Percentiles rank a stretch among this genome's conserved stretches.
Conservation (phyloP, 2,888 invertebrate genomes). For the Melieria crassipennis region DNA sequence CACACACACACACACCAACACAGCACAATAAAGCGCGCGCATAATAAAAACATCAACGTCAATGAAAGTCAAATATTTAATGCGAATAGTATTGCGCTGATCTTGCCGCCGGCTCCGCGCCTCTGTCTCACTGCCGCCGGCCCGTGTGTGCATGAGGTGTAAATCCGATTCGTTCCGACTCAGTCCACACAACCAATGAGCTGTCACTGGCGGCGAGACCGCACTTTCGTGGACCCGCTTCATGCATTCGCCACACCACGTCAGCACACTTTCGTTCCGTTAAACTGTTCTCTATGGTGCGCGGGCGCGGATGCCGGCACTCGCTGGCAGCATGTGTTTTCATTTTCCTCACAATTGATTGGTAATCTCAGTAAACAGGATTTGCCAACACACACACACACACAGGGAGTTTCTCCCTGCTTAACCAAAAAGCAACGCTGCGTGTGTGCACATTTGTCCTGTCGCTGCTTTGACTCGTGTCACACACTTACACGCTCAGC, state of each 20-base stretch:
- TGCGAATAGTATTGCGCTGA: too few relatives aligned
- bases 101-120: too few relatives aligned
- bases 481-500: too few relatives aligned
- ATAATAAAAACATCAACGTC: not conserved
- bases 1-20: not conserved
- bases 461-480: not conserved
- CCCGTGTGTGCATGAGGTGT: not conserved
- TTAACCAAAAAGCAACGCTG: not conserved
- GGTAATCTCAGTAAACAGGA: conserved; percentile 25
- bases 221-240: too few relatives aligned
- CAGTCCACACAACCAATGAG: not conserved
- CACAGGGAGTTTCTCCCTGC: not conserved
- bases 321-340: conserved; percentile 4
- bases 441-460: not conserved
- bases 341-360: conserved; percentile 26
- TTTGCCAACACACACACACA: conserved; percentile 12
- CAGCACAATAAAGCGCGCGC: not conserved
- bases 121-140: not conserved
- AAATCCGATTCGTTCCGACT: not conserved
- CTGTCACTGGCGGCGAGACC: too few relatives aligned
- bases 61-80: not conserved
- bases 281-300: too few relatives aligned
- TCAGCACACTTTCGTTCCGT: too few relatives aligned
- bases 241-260: too few relatives aligned
- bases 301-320: too few relatives aligned